Conservation (phyloP, 2,797 vertebrate genomes). For the Pipistrellus kuhlii region DNA sequence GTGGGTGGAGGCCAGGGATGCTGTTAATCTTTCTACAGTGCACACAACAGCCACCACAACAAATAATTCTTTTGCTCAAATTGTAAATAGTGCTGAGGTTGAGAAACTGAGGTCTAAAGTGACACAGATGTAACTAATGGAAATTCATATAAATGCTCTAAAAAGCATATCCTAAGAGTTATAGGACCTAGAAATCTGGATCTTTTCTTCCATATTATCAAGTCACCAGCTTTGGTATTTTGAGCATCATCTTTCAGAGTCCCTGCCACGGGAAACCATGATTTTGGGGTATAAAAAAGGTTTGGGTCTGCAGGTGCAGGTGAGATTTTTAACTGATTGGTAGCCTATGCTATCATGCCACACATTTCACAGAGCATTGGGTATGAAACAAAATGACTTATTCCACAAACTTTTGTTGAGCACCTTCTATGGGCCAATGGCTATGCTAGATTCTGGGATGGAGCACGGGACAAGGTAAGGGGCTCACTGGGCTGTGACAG, state of each 20-base stretch:
- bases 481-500: not conserved
- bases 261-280: not conserved
- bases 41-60: not conserved
- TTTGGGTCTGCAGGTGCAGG: not conserved
- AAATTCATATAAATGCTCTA: not conserved
- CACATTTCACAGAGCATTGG: not conserved
- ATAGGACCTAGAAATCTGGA: not conserved
- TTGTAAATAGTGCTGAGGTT: not conserved
- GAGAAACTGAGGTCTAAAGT: not conserved
- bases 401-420: not conserved
- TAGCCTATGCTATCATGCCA: too few relatives aligned
- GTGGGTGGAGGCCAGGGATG: not conserved
- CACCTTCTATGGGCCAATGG: not conserved
- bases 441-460: not conserved
- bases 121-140: not conserved
- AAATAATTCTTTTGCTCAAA: not conserved
- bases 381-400: not conserved
- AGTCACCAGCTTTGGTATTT: not conserved
- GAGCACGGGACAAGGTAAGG: not conserved
- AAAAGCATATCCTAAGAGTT: not conserved
- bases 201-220: not conserved
- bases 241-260: not conserved
- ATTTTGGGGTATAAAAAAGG: not conserved
- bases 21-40: not conserved
- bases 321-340: not conserved